Conservation (phyloP, 2,888 invertebrate species). For the Chrysotoxum bicinctum region DNA sequence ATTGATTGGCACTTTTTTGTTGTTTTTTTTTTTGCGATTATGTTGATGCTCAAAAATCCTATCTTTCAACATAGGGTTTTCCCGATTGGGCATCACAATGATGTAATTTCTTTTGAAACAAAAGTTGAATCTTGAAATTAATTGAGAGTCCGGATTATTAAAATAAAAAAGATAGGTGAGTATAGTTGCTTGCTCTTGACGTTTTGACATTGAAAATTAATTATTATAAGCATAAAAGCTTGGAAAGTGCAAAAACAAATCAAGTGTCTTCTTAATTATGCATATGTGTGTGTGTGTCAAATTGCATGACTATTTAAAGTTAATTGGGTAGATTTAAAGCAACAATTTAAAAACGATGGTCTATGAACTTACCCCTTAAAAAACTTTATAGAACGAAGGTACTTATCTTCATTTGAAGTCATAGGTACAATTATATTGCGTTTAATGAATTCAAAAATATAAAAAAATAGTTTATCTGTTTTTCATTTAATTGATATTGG, state of each 20-base stretch:
- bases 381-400: too few species aligned
- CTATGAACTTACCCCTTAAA: too few species aligned
- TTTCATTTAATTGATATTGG: too few species aligned
- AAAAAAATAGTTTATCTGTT: too few species aligned
- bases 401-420: too few species aligned
- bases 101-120: constrained; percentile 35
- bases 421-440: too few species aligned
- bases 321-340: too few species aligned
- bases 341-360: too few species aligned
- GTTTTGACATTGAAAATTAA: constrained; percentile 41
- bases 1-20: neutral
- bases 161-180: neutral
- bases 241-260: neutral
- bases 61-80: constrained; percentile 19
- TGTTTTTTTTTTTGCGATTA: neutral
- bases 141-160: neutral
- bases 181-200: neutral
- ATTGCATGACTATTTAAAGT: too few species aligned
- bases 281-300: too few species aligned
- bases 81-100: neutral
- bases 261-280: too few species aligned
- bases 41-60: neutral
- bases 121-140: constrained; percentile 4
- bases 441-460: too few species aligned
- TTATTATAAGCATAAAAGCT: neutral